These are phyloP conservation scores for Sphyrna mokarran DNA, from an alignment of 2,113 vertebrate species.

Conservation along the genomic window DNA sequence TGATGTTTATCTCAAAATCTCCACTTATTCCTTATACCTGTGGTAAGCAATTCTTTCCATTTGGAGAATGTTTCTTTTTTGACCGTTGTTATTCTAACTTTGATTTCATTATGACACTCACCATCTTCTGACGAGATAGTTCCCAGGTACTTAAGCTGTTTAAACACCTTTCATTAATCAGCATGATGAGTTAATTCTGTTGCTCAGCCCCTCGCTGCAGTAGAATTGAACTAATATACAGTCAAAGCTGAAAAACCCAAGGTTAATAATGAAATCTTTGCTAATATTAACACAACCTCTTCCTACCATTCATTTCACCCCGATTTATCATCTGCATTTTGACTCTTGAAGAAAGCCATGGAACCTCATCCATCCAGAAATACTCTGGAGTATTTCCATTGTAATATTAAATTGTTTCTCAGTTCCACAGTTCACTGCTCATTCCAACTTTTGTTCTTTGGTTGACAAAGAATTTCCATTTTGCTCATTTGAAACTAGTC, in stretches of 20 bases:
- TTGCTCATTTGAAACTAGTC: not conserved
- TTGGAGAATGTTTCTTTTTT: no score
- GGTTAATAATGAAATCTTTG: not conserved
- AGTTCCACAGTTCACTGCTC: not conserved
- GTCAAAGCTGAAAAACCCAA: not conserved
- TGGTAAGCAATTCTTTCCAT: no score
- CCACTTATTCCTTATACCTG: no score
- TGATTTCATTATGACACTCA: no score
- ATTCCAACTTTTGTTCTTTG: not conserved
- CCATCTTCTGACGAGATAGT: no score
- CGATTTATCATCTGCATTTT: not conserved
- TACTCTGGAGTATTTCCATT: not conserved
- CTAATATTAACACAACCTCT: not conserved
- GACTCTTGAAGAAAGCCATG: not conserved
- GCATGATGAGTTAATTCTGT: not conserved
- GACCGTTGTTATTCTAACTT: no score
- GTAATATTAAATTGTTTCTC: not conserved
- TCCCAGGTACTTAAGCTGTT: not conserved
- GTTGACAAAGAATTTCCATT: not conserved
- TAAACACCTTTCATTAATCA: not conserved
- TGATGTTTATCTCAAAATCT: no score
- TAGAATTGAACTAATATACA: not conserved
- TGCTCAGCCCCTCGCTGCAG: not conserved
- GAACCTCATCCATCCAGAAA: not conserved
- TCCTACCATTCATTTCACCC: not conserved